These are phyloP conservation scores for Eidolon helvum DNA, from an alignment of 2,113 vertebrate genomes.

Conservation along the genomic window DNA sequence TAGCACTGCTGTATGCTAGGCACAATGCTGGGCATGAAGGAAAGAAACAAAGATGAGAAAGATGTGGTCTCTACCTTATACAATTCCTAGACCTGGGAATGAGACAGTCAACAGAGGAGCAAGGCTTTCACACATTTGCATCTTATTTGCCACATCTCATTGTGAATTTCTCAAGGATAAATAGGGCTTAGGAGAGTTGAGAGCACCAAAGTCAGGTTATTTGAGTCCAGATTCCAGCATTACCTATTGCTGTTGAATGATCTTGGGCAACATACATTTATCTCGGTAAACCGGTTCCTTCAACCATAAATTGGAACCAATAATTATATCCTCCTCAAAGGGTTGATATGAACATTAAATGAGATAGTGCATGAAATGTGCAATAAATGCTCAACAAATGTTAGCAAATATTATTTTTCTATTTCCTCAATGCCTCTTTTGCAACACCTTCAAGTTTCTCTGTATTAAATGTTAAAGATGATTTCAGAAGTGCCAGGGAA, in stretches of 20 bases:
- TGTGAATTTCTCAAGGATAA: not conserved
- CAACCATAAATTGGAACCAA: not conserved
- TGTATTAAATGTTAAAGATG: not conserved
- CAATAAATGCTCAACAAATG: not conserved
- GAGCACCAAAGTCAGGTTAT: not conserved
- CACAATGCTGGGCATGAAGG: not conserved
- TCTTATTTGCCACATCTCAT: not conserved
- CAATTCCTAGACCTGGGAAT: not conserved
- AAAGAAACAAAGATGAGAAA: not conserved
- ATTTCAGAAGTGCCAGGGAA: conserved; percentile 12
- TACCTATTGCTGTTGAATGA: not conserved
- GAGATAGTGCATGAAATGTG: not conserved
- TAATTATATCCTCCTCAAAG: not conserved
- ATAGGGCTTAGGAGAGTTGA: not conserved
- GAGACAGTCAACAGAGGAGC: not conserved
- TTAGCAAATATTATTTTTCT: not conserved
- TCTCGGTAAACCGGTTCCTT: not conserved
- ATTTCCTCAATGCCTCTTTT: not conserved
- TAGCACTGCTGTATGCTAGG: not conserved
- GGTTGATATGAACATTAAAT: not conserved
- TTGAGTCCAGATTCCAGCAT: not conserved
- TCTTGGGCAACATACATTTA: not conserved
- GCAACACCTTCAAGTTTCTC: not conserved
- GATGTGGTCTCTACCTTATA: not conserved
- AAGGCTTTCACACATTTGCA: not conserved